phyloP scores from a whole-genome alignment of 2,113 vertebrate genomes.

The Ammodytes marinus region DNA sequence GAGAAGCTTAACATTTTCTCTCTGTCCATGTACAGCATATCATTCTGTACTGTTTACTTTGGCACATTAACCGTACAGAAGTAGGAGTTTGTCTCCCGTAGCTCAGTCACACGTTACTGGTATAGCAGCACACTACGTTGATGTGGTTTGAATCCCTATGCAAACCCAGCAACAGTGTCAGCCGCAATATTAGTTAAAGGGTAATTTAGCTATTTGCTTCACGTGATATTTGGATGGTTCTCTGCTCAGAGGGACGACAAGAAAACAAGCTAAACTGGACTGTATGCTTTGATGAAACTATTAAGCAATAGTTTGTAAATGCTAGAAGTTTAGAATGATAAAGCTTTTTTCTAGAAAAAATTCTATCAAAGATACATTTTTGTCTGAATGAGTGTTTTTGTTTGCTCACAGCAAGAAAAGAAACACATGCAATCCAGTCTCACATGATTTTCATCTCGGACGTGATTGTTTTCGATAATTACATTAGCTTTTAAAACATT shows the following conservation, averaged over 20 bases:
- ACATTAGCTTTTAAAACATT: conserved; percentile 33
- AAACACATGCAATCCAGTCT: conserved; percentile 39
- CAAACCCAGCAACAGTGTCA: conserved; percentile 48
- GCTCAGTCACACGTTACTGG: conserved; percentile 21
- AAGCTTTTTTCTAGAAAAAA: not conserved
- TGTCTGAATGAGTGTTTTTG: not conserved
- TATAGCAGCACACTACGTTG: conserved; percentile 20
- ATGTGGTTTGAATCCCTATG: conserved; percentile 25
- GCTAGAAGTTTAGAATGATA: not conserved
- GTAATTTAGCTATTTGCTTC: conserved; percentile 43
- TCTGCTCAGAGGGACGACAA: conserved; percentile 41
- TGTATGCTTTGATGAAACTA: not conserved
- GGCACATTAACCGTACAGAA: conserved; percentile 73
- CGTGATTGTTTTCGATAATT: conserved; percentile 29
- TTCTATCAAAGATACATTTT: not conserved
- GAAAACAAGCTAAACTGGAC: conserved; percentile 54
- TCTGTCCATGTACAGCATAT: conserved; percentile 46
- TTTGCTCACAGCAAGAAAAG: conserved; percentile 1
- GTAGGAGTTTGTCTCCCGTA: conserved; percentile 25
- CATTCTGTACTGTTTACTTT: conserved; percentile 63
- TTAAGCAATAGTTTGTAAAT: conserved; percentile 13
- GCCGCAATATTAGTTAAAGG: conserved; percentile 69
- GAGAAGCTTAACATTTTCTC: conserved; percentile 21
- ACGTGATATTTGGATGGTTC: conserved; percentile 33
- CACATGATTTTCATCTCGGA: conserved; percentile 36